Evolutionary conservation across 53 echinoderm and acorn worm genomes (phyloP).

Genomic region (Holothuria scabra): DNA sequence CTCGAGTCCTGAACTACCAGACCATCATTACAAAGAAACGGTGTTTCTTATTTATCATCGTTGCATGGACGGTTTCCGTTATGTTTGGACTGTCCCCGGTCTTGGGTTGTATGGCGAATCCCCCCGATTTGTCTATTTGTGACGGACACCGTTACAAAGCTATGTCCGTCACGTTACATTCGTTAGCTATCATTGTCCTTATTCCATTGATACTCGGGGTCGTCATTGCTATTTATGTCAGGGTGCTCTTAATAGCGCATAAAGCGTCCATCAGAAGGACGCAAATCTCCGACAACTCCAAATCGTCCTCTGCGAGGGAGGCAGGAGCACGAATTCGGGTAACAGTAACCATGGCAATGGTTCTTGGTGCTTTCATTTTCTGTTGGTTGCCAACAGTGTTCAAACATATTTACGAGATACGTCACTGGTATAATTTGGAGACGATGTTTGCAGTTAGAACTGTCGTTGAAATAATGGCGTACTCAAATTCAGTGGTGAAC

Average conservation of each 20-base stretch:
- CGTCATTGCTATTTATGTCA: slow-evolving; percentile 3
- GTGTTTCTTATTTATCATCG: neutral
- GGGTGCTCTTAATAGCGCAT: slow-evolving; percentile 7
- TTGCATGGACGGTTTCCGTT: slow-evolving; percentile 16
- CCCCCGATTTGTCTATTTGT: slow-evolving; percentile 31
- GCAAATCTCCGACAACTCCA: neutral
- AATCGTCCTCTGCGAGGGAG: neutral
- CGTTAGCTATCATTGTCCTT: slow-evolving; percentile 25
- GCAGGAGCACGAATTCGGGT: slow-evolving; percentile 17
- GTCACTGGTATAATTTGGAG: slow-evolving; percentile 8
- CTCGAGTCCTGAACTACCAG: slow-evolving; percentile 23
- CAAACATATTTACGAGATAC: slow-evolving; percentile 41
- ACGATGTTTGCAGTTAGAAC: slow-evolving; percentile 22
- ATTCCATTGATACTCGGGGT: slow-evolving; percentile 6
- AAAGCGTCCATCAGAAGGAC: slow-evolving; percentile 8
- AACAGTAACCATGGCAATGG: slow-evolving; percentile 39
- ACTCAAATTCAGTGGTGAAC: slow-evolving; percentile 31
- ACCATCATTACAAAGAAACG: slow-evolving; percentile 9
- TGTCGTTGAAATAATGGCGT: slow-evolving; percentile 36
- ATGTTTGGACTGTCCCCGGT: slow-evolving; percentile 23
- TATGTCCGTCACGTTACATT: slow-evolving; percentile 32
- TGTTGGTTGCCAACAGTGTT: slow-evolving; percentile 37
- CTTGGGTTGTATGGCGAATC: neutral
- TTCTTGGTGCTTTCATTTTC: slow-evolving; percentile 37
- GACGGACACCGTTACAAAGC: slow-evolving; percentile 34